phyloP scores from a whole-genome alignment of 1,140 invertebrate species.

The Semibalanus balanoides region DNA sequence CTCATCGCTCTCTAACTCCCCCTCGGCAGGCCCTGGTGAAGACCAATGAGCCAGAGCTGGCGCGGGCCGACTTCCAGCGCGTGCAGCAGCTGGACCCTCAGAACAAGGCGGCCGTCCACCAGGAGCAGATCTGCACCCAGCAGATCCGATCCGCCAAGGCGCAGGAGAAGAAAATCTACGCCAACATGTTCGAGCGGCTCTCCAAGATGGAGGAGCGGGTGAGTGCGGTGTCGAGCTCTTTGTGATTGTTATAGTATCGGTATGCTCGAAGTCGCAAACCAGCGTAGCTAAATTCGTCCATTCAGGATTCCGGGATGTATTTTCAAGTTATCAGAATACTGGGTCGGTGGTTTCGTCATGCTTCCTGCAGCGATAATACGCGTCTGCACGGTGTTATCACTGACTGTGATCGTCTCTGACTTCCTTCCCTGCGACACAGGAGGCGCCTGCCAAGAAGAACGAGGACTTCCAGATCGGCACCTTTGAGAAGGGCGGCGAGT shows the following conservation, averaged over 20 bases:
- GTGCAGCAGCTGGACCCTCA: conserved; percentile 55
- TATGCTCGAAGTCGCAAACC: too few relatives aligned
- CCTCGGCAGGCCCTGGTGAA: conserved; percentile 48
- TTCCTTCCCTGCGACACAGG: not conserved
- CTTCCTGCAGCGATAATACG: too few relatives aligned
- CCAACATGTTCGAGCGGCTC: conserved; percentile 78
- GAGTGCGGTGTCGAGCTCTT: too few relatives aligned
- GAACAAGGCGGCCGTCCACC: conserved; percentile 68
- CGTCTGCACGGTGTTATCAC: too few relatives aligned
- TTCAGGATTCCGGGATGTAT: too few relatives aligned
- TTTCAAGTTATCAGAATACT: too few relatives aligned
- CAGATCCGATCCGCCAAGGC: conserved; percentile 57
- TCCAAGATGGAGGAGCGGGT: conserved; percentile 65
- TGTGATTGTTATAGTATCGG: too few relatives aligned
- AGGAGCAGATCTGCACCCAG: conserved; percentile 53
- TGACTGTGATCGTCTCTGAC: too few relatives aligned
- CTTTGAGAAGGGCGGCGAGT: not conserved
- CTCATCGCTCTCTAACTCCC: not conserved
- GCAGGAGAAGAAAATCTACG: conserved; percentile 78
- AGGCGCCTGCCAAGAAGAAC: not conserved
- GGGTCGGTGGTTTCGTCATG: too few relatives aligned
- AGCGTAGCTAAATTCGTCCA: too few relatives aligned
- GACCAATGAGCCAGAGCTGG: conserved; percentile 59
- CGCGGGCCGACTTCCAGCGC: conserved; percentile 60
- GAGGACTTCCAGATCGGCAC: not conserved